These are phyloP conservation scores for Tricholauxania praeusta DNA, from an alignment of 2,888 invertebrate species.

Conservation along the genomic window DNA sequence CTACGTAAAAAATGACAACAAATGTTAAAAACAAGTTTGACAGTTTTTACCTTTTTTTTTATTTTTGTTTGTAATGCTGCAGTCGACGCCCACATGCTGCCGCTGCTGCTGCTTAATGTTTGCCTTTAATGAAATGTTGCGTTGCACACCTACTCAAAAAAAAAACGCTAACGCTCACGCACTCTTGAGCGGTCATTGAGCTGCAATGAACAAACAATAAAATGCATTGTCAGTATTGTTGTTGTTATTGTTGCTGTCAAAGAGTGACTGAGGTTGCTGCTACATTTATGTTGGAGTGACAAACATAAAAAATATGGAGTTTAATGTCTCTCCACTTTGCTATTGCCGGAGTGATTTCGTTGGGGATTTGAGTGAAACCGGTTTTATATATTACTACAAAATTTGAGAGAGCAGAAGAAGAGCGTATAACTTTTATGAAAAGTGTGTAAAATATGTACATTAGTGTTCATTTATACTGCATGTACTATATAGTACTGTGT, in stretches of 20 bases:
- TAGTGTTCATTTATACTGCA: too few relatives aligned
- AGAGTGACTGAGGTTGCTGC: too few relatives aligned
- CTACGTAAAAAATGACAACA: conserved; percentile 5
- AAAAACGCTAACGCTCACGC: neutral
- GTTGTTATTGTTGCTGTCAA: neutral
- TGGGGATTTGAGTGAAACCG: too few relatives aligned
- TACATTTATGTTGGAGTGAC: neutral
- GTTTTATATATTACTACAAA: neutral
- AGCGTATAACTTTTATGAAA: neutral
- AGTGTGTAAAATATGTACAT: too few relatives aligned
- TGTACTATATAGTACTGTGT: neutral
- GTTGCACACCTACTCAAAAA: too few relatives aligned
- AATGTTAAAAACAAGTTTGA: neutral
- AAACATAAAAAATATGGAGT: too few relatives aligned
- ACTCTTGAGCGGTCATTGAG: conserved; percentile 21
- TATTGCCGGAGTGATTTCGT: too few relatives aligned
- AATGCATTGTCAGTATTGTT: conserved; percentile 14
- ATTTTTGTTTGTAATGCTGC: neutral
- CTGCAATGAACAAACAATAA: neutral
- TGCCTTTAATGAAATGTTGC: too few relatives aligned
- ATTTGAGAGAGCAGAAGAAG: neutral
- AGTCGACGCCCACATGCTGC: conserved; percentile 10
- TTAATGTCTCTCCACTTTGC: too few relatives aligned
- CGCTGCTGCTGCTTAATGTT: neutral
- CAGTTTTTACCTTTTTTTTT: neutral